Evolutionary conservation across 2,888 invertebrate species (phyloP).

Genomic region (Metallyticus violacea): DNA sequence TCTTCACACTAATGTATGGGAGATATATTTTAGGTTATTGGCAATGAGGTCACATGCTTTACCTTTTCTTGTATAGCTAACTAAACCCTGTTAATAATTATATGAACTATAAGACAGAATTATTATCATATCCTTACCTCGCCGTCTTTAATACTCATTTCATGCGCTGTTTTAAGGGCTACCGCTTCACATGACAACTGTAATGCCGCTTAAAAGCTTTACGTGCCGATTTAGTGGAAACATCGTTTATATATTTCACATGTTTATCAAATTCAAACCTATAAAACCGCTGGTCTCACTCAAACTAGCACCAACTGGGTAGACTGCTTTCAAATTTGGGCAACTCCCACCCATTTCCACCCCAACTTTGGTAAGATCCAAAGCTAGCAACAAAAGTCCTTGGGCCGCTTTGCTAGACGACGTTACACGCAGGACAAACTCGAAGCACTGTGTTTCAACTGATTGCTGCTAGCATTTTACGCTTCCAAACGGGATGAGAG

Average conservation of each 20-base stretch:
- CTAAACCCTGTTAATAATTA: neutral
- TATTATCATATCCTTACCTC: neutral
- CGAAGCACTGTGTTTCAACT: too few relatives aligned
- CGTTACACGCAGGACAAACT: too few relatives aligned
- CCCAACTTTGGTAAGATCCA: neutral
- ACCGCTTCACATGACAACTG: neutral
- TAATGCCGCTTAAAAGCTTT: neutral
- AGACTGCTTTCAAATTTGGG: neutral
- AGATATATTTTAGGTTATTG: neutral
- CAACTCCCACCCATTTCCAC: neutral
- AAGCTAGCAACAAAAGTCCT: neutral
- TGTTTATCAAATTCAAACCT: neutral
- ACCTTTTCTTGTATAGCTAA: too few relatives aligned
- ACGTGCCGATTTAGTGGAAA: neutral
- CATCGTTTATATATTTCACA: neutral
- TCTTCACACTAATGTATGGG: conserved; percentile 41
- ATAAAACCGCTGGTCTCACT: neutral
- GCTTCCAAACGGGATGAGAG: too few relatives aligned
- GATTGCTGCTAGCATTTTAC: too few relatives aligned
- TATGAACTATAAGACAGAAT: neutral
- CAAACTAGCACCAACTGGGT: neutral
- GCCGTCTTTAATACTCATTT: neutral
- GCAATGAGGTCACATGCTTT: too few relatives aligned
- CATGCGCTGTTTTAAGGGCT: neutral
- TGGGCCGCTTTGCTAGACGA: neutral